A percentile compares a stretch with the other conserved stretches of the same genome.
Conservation (phyloP, 2,797 vertebrate species). For the Percopsis omiscomaycus region DNA sequence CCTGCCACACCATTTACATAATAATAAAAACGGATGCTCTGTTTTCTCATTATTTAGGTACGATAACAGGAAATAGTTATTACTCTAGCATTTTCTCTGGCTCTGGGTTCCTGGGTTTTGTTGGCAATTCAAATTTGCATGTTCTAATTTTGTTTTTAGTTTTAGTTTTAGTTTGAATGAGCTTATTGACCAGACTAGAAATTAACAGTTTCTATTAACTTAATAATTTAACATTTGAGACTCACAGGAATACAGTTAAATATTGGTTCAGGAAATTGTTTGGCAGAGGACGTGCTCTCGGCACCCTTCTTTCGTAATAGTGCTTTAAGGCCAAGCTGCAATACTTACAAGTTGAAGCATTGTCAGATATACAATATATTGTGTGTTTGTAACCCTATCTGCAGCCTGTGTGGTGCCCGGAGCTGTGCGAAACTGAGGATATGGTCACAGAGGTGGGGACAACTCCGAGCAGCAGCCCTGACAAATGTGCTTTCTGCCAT, state of each 20-base stretch:
- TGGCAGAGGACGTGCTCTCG: constrained; percentile 19
- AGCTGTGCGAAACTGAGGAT: constrained; percentile 71
- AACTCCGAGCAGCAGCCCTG: constrained; percentile 75
- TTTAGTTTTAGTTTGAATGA: constrained; percentile 20
- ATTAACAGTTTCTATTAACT: constrained; percentile 22
- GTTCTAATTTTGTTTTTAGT: constrained; percentile 25
- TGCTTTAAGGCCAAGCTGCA: constrained; percentile 22
- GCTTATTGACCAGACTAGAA: constrained; percentile 4
- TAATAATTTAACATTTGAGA: constrained; percentile 50
- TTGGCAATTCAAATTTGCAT: constrained; percentile 10
- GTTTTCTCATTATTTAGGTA: no score
- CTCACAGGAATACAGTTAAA: constrained; percentile 11
- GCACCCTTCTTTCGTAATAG: constrained; percentile 38
- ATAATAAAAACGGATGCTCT: no score
- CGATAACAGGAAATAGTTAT: no score
- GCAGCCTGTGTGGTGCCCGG: constrained; percentile 90
- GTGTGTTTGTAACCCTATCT: constrained; percentile 70
- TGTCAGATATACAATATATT: constrained; percentile 52
- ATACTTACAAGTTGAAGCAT: constrained; percentile 30
- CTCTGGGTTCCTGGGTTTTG: constrained; percentile 7
- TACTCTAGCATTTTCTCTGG: no score
- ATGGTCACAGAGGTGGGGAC: constrained; percentile 69
- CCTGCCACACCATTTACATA: no score
- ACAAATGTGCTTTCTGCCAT: constrained; percentile 92
- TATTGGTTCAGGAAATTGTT: constrained; percentile 27